Base-by-base conservation (phyloP, 1,140 invertebrate species). In the Sitophilus oryzae region DNA sequence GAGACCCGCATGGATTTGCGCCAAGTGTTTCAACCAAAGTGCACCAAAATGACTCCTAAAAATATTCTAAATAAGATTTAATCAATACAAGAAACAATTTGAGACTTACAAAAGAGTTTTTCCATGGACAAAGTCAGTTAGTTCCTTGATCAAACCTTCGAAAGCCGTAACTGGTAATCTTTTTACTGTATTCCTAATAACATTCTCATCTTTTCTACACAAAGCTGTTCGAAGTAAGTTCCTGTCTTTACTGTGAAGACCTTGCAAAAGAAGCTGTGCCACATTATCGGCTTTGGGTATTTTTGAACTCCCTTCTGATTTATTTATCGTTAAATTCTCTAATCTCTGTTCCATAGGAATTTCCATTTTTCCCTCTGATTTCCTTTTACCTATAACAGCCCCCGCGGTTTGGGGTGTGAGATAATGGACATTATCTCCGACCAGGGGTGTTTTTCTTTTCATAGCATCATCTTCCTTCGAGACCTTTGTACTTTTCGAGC, bases 211-310 rank as follows among this genome's bases (percentile, higher is more conserved):
- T 34, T 72, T 75, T 37, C 69, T 76, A 21, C 67, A 68, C 11
- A 86, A 66, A 1, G 85, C 82, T 10, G 69, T 77, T 14, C 71
- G 68, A 2, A 86, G 61, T 52, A 85, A 78, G 21, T 67, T 74
- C 61, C 77, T 78, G 66, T 91, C 85, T 65, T 86, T 85, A 61
- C 86, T 89, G 58, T 86, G 85, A 30, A 91, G 71, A 0, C 83
- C 86, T 74, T 91, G 83, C 43, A 89, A 75, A 1, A 91, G 66
- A 19, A 90, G 72, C 56, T 88, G 85, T 0, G 83, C 81, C 57
- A 87, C 77, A 70, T 87, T 89, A 45, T 82, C 76, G 14, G 73
- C 78, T 56, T 79, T 77, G 11, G 77, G 68, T 47, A 76, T 73
- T 41, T 71, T 66, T 2, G 55, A 49, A 15, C 8, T 48, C 14